Conservation (phyloP, 2,888 invertebrate genomes). For the Dicyrtomina minuta region DNA sequence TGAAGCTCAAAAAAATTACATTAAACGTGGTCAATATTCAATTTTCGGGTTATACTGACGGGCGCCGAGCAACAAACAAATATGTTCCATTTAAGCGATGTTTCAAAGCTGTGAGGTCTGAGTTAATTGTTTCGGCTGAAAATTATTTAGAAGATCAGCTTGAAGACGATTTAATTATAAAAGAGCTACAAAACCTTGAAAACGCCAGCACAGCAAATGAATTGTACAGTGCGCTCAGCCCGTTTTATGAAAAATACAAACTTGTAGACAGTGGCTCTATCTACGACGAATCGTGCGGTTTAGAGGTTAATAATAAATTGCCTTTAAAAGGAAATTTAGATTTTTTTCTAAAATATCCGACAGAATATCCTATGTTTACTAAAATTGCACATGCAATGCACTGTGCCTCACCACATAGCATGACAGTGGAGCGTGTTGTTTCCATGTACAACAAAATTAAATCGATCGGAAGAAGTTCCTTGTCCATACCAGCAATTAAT, state of each 20-base stretch:
- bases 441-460: constrained; percentile 17
- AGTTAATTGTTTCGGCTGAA: background rate
- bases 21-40: background rate
- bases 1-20: background rate
- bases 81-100: background rate
- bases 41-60: background rate
- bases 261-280: background rate
- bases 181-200: background rate
- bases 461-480: background rate
- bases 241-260: constrained; percentile 5
- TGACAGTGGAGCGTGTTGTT: constrained; percentile 1
- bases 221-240: background rate
- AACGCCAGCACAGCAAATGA: background rate
- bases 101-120: background rate
- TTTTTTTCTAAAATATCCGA: background rate
- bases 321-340: background rate
- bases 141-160: background rate
- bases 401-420: constrained; percentile 4
- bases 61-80: background rate
- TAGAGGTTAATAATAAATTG: background rate
- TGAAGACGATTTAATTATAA: background rate
- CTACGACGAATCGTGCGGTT: background rate
- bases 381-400: background rate
- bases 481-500: background rate
- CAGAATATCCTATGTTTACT: constrained; percentile 7